Conservation (phyloP, 1,140 invertebrate species). For the Orchesella cincta region DNA sequence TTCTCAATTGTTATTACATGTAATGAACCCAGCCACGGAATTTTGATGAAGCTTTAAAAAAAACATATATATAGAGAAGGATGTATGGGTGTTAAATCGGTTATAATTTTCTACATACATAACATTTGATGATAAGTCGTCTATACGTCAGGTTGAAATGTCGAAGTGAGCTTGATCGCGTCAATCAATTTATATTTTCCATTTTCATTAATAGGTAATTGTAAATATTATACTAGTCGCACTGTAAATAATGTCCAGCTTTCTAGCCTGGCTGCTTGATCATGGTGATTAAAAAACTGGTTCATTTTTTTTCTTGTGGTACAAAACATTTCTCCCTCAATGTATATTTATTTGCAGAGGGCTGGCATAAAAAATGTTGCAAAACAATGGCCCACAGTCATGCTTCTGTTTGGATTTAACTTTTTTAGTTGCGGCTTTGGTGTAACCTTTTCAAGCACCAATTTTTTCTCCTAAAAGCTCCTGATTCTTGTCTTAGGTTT, state of each 20-base stretch:
- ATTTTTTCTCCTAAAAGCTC: no score
- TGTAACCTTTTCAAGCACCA: no score
- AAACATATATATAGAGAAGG: not conserved
- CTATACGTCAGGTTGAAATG: no score
- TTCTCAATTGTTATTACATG: not conserved
- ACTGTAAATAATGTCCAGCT: not conserved
- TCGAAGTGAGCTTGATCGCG: not conserved
- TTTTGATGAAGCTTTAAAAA: not conserved
- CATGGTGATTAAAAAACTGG: conserved; percentile 12
- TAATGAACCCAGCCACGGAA: not conserved
- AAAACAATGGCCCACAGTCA: not conserved
- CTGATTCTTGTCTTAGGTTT: no score
- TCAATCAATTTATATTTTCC: not conserved
- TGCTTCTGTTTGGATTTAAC: no score
- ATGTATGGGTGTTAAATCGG: no score
- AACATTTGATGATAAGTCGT: no score
- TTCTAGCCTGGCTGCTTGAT: not conserved
- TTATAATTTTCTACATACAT: no score
- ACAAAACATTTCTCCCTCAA: not conserved
- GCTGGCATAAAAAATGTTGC: not conserved
- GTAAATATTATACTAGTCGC: not conserved
- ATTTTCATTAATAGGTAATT: not conserved
- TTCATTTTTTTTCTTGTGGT: conserved; percentile 3
- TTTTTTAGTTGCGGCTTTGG: not conserved
- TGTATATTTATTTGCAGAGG: not conserved